phyloP scores from a whole-genome alignment of 1,140 invertebrate genomes.

The Drosophila kurseongensis region DNA sequence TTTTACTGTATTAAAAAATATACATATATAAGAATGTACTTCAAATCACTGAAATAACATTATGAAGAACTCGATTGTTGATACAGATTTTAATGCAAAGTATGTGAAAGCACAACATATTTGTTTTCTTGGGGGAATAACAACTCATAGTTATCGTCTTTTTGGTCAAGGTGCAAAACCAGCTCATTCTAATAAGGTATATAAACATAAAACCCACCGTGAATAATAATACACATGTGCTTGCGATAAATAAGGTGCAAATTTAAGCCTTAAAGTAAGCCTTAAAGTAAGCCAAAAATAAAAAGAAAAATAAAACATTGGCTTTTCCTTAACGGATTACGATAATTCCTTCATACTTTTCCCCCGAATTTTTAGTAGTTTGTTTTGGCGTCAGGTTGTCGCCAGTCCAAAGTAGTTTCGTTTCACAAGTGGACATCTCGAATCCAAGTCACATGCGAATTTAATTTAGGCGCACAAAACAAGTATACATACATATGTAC shows the following conservation, averaged over 20 bases:
- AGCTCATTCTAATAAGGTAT: neutral
- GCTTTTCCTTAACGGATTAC: conserved; percentile 1
- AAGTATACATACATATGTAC: neutral
- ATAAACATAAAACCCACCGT: neutral
- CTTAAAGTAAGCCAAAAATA: neutral
- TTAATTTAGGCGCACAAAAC: neutral
- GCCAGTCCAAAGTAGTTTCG: conserved; percentile 24
- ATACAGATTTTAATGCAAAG: neutral
- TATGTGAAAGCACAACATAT: neutral
- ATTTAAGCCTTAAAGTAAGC: neutral
- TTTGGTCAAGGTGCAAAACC: neutral
- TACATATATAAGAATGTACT: no score
- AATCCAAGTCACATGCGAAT: conserved; percentile 18
- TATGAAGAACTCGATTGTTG: neutral
- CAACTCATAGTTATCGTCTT: neutral
- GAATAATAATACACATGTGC: neutral
- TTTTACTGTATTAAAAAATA: no score
- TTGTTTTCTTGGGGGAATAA: neutral
- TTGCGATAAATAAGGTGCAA: neutral
- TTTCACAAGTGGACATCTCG: conserved; percentile 11
- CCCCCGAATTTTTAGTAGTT: conserved; percentile 1
- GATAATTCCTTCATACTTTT: conserved; percentile 2
- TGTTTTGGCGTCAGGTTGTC: conserved; percentile 4
- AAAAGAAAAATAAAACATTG: neutral
- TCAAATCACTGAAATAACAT: no score